Evolutionary conservation across 1,140 invertebrate genomes (phyloP).

Genomic region (Papilio glaucus): DNA sequence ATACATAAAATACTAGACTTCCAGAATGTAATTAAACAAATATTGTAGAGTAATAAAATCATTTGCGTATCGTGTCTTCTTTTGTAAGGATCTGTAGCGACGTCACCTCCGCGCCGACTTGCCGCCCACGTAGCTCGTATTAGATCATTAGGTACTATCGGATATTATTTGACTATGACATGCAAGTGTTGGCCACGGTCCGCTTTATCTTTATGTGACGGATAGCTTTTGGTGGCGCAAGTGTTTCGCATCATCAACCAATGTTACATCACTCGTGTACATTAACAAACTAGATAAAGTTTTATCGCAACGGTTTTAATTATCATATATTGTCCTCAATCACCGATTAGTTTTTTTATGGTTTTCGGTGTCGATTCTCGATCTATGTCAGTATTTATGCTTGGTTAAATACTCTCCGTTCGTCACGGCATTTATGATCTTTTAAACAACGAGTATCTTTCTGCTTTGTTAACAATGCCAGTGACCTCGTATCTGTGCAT

Average conservation of each 20-base stretch:
- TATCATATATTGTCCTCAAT: background rate
- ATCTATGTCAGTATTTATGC: background rate
- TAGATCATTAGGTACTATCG: slow-evolving; percentile 29
- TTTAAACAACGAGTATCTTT: too few relatives aligned
- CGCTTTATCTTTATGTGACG: slow-evolving; percentile 30
- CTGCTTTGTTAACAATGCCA: too few relatives aligned
- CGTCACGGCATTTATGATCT: too few relatives aligned
- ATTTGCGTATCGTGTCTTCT: slow-evolving; percentile 5
- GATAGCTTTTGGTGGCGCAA: slow-evolving; percentile 27
- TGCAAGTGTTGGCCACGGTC: slow-evolving; percentile 12
- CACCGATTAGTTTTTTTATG: slow-evolving; percentile 13
- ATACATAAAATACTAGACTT: background rate
- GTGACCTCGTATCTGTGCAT: too few relatives aligned
- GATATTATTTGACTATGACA: slow-evolving; percentile 29
- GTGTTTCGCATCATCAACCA: slow-evolving; percentile 27
- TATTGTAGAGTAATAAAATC: background rate
- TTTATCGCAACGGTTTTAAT: background rate
- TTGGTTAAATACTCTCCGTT: too few relatives aligned
- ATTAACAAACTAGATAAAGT: slow-evolving; percentile 28
- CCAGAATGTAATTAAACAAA: background rate
- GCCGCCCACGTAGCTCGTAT: background rate
- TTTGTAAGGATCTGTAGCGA: background rate
- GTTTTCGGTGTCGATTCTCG: background rate
- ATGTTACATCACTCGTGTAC: slow-evolving; percentile 15
- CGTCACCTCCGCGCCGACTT: background rate